Evolutionary conservation across 23 tunicate species (phyloP).

Genomic region (Botrylloides violaceus): DNA sequence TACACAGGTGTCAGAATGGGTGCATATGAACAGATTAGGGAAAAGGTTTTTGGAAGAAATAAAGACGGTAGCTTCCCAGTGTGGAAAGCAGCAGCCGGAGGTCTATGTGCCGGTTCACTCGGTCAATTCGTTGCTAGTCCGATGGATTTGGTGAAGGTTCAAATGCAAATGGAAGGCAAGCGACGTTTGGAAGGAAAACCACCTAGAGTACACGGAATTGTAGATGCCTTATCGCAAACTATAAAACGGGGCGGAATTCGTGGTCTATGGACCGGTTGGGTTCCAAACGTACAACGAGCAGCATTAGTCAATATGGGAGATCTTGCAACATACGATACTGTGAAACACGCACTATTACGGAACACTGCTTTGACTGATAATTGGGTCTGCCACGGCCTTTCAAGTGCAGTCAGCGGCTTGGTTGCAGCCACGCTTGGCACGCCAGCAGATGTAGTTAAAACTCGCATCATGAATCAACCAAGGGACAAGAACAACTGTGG

Average conservation of each 20-base stretch:
- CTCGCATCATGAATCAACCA: slow-evolving; percentile 95
- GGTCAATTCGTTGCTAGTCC: slow-evolving; percentile 96
- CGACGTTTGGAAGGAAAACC: slow-evolving; percentile 63
- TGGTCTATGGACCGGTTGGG: slow-evolving; percentile 89
- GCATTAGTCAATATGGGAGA: slow-evolving; percentile 97
- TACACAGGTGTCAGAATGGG: slow-evolving; percentile 77
- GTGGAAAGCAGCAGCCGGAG: slow-evolving; percentile 71
- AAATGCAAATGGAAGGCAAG: slow-evolving; percentile 92
- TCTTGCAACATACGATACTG: slow-evolving; percentile 87
- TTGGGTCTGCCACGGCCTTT: slow-evolving; percentile 46
- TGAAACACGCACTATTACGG: slow-evolving; percentile 42
- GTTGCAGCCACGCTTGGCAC: slow-evolving; percentile 80
- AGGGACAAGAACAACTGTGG: slow-evolving; percentile 66
- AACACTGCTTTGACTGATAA: slow-evolving; percentile 35
- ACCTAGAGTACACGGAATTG: slow-evolving; percentile 53
- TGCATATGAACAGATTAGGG: slow-evolving; percentile 58
- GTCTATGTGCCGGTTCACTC: slow-evolving; percentile 70
- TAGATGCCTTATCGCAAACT: slow-evolving; percentile 31
- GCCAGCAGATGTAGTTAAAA: slow-evolving; percentile 98
- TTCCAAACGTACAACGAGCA: slow-evolving; percentile 88
- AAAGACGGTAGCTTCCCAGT: slow-evolving; percentile 65
- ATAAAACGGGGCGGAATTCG: slow-evolving; percentile 49
- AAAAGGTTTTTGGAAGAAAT: slow-evolving; percentile 37
- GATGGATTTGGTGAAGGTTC: slow-evolving; percentile 90
- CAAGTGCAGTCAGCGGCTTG: slow-evolving; percentile 77